phyloP scores from a whole-genome alignment of 2,888 invertebrate genomes.

The Cryptosula pallasiana region DNA sequence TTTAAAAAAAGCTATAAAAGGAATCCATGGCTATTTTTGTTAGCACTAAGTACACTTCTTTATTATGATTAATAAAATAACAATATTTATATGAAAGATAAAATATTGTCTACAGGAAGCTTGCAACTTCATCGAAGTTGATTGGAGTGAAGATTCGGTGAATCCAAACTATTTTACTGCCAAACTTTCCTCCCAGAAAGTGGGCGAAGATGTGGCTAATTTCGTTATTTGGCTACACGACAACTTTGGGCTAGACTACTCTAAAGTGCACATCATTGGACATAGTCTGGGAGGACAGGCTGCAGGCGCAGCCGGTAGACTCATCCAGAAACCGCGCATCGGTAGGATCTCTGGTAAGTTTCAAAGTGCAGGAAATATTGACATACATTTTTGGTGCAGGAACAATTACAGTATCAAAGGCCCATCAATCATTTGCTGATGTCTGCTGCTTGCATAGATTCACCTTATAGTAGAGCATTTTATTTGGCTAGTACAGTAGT shows the following conservation, averaged over 20 bases:
- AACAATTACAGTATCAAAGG: no score
- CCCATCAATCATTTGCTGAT: no score
- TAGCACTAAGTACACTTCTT: no score
- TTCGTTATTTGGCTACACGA: conserved; percentile 26
- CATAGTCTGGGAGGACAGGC: conserved; percentile 29
- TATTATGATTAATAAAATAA: no score
- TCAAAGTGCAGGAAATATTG: no score
- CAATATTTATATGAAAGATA: no score
- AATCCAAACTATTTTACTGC: conserved; percentile 27
- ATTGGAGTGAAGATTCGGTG: conserved; percentile 28
- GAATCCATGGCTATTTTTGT: no score
- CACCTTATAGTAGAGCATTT: no score
- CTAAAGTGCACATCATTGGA: conserved; percentile 28
- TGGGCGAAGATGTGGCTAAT: conserved; percentile 28
- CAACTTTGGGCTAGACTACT: conserved; percentile 22
- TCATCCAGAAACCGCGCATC: conserved; percentile 19
- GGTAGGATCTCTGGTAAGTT: conserved; percentile 27
- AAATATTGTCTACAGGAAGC: conserved; percentile 25
- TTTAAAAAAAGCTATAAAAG: no score
- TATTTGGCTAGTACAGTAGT: no score
- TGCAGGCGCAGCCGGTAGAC: conserved; percentile 28
- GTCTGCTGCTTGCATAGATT: no score
- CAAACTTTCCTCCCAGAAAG: conserved; percentile 27
- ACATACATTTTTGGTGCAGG: no score
- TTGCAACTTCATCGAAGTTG: conserved; percentile 25